Evolutionary conservation across 1,140 invertebrate genomes (phyloP).

Genomic region (Caenorhabditis inopinata): DNA sequence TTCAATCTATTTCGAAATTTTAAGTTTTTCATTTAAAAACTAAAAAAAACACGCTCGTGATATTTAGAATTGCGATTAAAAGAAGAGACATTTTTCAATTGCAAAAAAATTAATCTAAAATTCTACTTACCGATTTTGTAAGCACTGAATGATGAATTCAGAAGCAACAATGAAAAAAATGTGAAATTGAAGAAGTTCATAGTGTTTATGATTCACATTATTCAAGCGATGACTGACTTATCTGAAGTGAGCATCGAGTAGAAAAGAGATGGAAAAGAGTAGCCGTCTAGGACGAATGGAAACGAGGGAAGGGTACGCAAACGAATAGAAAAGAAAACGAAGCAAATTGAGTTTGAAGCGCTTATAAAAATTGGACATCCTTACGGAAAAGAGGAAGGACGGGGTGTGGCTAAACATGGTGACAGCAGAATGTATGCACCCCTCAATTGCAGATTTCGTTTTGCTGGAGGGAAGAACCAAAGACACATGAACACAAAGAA

Average conservation of each 20-base stretch:
- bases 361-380: slow-evolving; percentile 11
- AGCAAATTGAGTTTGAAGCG: slow-evolving; percentile 29
- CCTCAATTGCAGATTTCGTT: not conserved
- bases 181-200: not conserved
- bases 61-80: no score
- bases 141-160: not conserved
- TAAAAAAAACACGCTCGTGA: no score
- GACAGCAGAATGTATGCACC: no score
- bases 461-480: no score
- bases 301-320: not conserved
- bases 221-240: not conserved
- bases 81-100: no score
- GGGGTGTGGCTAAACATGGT: no score
- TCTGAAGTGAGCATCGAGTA: not conserved
- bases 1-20: not conserved
- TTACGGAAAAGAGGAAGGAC: not conserved
- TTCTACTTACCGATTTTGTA: slow-evolving; percentile 16
- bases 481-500: no score
- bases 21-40: no score
- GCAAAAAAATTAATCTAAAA: no score
- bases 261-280: not conserved
- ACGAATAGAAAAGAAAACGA: not conserved
- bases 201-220: not conserved
- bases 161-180: not conserved
- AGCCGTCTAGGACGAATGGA: not conserved